Base-by-base conservation (phyloP, 2,797 vertebrate genomes). In the Acridotheres tristis region DNA sequence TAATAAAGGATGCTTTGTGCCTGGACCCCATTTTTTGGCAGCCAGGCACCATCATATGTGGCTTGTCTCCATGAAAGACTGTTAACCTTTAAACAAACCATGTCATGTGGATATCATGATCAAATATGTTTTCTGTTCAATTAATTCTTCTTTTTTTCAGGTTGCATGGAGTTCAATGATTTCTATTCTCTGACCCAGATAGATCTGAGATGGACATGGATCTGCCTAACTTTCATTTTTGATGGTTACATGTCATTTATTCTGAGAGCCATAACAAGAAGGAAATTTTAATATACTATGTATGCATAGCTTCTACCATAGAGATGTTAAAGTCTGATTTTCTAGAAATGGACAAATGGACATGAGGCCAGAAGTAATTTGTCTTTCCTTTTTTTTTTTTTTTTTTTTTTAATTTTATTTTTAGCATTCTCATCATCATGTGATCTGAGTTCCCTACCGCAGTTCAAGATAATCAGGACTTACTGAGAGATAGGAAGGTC, bases 401-500 rank as follows among this genome's bases (percentile, higher is more conserved):
- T 21, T 47, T 23, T 23, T 23, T 48, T 13, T 23, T 48, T 47
- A 11, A 11, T 16, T 50, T 57, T n/a, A 17, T 58, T 36, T 58
- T 58, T 36, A 67, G 38, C 30, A 34, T 58, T 61, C 20, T 92
- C 57, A 89, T 87, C 34, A 45, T 89, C 90, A 53, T 74, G 78
- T 87, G 90, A 77, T 75, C 26, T 66, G 72, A 94, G 66, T 75
- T 87, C 72, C 72, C 40, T 81, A 36, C 26, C 72, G 40, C 30
- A n/a, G 55, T 73, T 89, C 47, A 76, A 81, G 73, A 88, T 77
- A 83, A 85, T 63, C 57, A 63, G 29, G 29, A 51, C 79, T 91
- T 86, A 78, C 27, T 94, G 71, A 91, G 85, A 68, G 26, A 78
- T 26, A 67, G 54, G 43, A 91, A 79, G 61, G n/a, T 95, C 75